Percentiles rank a stretch among this genome's conserved stretches.
These are phyloP conservation scores for Blastobasis lacticolella DNA, from an alignment of 2,888 invertebrate genomes.

Conservation along the genomic window DNA sequence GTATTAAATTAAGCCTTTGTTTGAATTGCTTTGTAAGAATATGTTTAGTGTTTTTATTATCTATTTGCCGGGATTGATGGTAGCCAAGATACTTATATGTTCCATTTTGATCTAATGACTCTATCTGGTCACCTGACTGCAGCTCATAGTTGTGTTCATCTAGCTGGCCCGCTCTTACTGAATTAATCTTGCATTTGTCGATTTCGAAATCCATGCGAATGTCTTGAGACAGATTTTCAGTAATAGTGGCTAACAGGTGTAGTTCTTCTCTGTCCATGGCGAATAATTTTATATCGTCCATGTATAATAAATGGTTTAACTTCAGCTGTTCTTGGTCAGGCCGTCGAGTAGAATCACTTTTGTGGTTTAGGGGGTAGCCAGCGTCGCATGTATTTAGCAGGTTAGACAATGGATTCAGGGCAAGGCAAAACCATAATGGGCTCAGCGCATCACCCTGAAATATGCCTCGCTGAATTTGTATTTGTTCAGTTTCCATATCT, in stretches of 20 bases:
- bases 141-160: background rate
- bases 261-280: background rate
- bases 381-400: background rate
- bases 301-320: background rate
- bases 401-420: slow-evolving; percentile 2
- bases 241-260: background rate
- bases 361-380: background rate
- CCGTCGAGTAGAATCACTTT: background rate
- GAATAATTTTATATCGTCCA: background rate
- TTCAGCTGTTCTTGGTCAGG: background rate
- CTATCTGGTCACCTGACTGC: background rate
- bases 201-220: slow-evolving; percentile 3
- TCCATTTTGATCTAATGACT: background rate
- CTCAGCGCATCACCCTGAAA: slow-evolving; percentile 16
- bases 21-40: background rate
- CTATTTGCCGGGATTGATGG: background rate
- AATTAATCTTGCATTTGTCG: slow-evolving; percentile 4
- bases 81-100: slow-evolving; percentile 1
- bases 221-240: slow-evolving; percentile 1
- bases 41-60: background rate
- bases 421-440: slow-evolving; percentile 11
- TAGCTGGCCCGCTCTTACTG: background rate
- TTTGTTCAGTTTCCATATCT: slow-evolving; percentile 2
- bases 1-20: background rate
- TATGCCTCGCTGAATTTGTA: slow-evolving; percentile 15